Conservation (phyloP, 2,888 invertebrate species). For the Scaptomyza caliginosa region DNA sequence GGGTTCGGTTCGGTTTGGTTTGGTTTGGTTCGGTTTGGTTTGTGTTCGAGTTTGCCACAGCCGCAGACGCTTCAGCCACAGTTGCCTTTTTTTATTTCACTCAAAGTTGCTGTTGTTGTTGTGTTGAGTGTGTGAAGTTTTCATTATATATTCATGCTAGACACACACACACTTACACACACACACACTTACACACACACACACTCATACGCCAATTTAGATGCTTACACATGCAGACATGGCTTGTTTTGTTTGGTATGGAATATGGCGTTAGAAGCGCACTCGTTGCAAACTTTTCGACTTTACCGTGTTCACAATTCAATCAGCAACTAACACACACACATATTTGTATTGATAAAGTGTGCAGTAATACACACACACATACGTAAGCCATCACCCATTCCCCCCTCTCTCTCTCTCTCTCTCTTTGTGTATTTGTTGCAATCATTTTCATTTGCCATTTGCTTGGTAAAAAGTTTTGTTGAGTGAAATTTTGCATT, state of each 20-base stretch:
- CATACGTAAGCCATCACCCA: constrained; percentile 5
- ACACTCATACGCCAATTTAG: constrained; percentile 4
- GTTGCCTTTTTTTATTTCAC: constrained; percentile 2
- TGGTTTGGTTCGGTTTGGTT: not conserved
- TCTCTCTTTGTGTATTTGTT: constrained; percentile 5
- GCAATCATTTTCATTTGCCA: constrained; percentile 39
- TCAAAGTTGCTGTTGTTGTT: constrained; percentile 31
- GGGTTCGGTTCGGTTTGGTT: not conserved
- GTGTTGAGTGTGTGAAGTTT: constrained; percentile 61
- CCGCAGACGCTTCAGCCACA: not conserved
- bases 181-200: constrained; percentile 1
- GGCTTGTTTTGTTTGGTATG: not conserved
- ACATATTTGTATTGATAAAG: not conserved
- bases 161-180: not conserved
- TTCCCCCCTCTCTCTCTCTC: too few species aligned
- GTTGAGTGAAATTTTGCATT: constrained; percentile 39
- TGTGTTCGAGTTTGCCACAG: not conserved
- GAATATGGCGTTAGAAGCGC: constrained; percentile 53
- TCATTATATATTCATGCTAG: constrained; percentile 60
- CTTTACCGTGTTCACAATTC: constrained; percentile 64
- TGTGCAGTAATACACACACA: not conserved
- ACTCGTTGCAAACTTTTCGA: constrained; percentile 61
- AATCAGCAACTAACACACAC: constrained; percentile 53
- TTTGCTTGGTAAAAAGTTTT: constrained; percentile 33
- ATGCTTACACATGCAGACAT: constrained; percentile 2